Conservation (phyloP, 2,797 vertebrate species). For the Coreius guichenoti region DNA sequence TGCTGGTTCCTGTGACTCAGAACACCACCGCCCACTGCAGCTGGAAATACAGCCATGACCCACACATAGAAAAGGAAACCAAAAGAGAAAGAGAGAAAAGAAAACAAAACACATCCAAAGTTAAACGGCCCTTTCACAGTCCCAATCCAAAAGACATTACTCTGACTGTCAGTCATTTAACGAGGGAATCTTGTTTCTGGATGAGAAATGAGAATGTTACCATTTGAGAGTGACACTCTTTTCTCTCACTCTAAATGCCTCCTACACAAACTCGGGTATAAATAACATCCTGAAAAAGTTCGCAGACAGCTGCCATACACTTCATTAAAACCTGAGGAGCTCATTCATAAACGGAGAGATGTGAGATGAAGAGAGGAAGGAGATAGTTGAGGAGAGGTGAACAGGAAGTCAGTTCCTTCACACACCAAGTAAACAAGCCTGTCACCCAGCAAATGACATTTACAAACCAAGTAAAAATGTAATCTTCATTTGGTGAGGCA, state of each 20-base stretch:
- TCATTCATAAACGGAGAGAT: slow-evolving; percentile 44
- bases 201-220: slow-evolving; percentile 42
- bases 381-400: slow-evolving; percentile 39
- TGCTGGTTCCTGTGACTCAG: slow-evolving; percentile 44
- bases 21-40: slow-evolving; percentile 50
- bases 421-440: slow-evolving; percentile 30
- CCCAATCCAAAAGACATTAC: slow-evolving; percentile 33
- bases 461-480: slow-evolving; percentile 63
- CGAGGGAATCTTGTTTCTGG: slow-evolving; percentile 43
- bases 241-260: slow-evolving; percentile 31
- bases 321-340: slow-evolving; percentile 41
- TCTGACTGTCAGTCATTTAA: slow-evolving; percentile 41
- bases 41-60: slow-evolving; percentile 55
- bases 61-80: slow-evolving; percentile 12
- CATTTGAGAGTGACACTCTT: slow-evolving; percentile 26
- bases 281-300: slow-evolving; percentile 32
- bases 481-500: slow-evolving; percentile 71
- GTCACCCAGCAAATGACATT: slow-evolving; percentile 66
- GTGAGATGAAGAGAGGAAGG: not conserved
- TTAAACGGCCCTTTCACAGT: slow-evolving; percentile 27
- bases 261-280: slow-evolving; percentile 30
- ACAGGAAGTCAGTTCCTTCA: slow-evolving; percentile 31
- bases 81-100: not conserved
- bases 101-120: slow-evolving; percentile 12
- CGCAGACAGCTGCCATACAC: slow-evolving; percentile 21